Evolutionary conservation across 2,113 vertebrate genomes (phyloP).

Genomic region (Empidonax traillii): DNA sequence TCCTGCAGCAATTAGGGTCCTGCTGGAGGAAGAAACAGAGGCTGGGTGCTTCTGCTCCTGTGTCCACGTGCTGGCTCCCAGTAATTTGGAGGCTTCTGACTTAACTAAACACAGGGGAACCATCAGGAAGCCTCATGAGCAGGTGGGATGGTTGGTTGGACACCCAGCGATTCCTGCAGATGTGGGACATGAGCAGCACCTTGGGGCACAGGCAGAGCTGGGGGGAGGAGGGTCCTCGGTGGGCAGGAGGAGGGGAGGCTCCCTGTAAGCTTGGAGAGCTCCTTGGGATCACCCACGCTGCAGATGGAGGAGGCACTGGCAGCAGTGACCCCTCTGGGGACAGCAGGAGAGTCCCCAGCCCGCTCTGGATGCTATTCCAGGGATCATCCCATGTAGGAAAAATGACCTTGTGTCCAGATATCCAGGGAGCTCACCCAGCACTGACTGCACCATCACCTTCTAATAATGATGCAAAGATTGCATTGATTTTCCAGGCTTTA

Average conservation of each 20-base stretch:
- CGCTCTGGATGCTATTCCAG: background rate
- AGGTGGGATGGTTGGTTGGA: rapidly evolving
- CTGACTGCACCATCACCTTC: background rate
- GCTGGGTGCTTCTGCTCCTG: background rate
- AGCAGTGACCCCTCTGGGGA: background rate
- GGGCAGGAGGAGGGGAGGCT: background rate
- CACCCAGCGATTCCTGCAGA: background rate
- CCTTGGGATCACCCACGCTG: background rate
- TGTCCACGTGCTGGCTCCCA: background rate
- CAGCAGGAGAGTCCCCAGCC: rapidly evolving
- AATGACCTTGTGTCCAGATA: background rate
- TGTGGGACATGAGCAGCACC: background rate
- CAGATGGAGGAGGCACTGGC: background rate
- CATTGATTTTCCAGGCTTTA: background rate
- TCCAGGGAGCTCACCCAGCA: background rate
- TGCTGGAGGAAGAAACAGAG: rapidly evolving
- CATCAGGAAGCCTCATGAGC: rapidly evolving
- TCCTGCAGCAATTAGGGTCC: background rate
- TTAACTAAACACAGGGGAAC: background rate
- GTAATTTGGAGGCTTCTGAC: background rate
- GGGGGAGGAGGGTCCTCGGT: background rate
- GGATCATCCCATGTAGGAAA: background rate
- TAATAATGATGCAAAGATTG: background rate
- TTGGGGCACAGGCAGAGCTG: background rate
- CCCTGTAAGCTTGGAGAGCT: background rate